Evolutionary conservation across 2,797 vertebrate species (phyloP).

Genomic region (Chiroxiphia lanceolata): DNA sequence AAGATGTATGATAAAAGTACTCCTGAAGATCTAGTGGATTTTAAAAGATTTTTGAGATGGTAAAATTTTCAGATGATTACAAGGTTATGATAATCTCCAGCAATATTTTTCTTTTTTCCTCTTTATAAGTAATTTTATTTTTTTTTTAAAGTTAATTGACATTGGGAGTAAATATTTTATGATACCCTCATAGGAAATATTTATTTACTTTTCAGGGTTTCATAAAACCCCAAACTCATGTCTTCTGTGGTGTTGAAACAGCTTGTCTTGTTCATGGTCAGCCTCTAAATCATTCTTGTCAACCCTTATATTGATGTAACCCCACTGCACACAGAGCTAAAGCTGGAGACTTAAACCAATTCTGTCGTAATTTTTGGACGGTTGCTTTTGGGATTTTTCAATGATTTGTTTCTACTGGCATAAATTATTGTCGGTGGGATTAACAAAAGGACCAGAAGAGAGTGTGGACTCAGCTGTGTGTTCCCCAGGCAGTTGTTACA

Average conservation of each 20-base stretch:
- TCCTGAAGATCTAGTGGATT: not conserved
- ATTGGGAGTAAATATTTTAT: not conserved
- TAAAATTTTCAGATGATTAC: not conserved
- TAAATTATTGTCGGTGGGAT: not conserved
- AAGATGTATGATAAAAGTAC: not conserved
- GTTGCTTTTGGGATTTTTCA: not conserved
- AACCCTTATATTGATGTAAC: not conserved
- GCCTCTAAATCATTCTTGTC: not conserved
- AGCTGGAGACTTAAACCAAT: not conserved
- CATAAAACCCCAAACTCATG: not conserved
- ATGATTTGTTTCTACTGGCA: not conserved
- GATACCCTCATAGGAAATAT: not conserved
- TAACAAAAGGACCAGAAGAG: not conserved
- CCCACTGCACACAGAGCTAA: not conserved
- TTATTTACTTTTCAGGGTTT: slow-evolving; percentile 14
- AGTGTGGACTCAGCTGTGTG: fast-evolving
- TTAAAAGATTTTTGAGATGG: not conserved
- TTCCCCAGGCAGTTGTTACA: not conserved
- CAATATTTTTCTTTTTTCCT: not conserved
- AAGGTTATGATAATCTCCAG: not conserved
- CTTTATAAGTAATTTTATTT: not conserved
- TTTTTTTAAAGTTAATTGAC: not conserved
- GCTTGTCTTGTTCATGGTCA: not conserved
- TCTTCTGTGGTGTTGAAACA: not conserved
- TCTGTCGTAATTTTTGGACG: not conserved